These are phyloP conservation scores for Perca flavescens DNA, from an alignment of 2,113 vertebrate species.

Conservation along the genomic window DNA sequence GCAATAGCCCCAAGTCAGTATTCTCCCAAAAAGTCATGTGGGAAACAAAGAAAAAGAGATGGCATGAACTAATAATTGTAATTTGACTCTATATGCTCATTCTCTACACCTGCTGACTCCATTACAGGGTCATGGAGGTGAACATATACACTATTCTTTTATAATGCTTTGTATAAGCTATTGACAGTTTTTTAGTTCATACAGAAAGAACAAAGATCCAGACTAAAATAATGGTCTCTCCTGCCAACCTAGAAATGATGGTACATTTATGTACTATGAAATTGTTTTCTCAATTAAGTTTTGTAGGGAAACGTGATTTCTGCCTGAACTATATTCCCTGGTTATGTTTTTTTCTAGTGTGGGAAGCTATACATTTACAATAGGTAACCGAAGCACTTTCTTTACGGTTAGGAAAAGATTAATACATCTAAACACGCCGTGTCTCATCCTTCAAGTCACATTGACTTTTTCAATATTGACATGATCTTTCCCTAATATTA, in stretches of 20 bases:
- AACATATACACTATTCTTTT: background rate
- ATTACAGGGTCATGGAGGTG: conserved; percentile 18
- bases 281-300: background rate
- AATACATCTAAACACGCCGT: background rate
- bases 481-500: background rate
- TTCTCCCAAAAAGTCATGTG: background rate
- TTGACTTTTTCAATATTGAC: background rate
- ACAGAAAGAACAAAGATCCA: conserved; percentile 13
- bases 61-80: conserved; percentile 23
- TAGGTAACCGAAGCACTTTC: background rate
- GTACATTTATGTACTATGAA: background rate
- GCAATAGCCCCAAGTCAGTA: conserved; percentile 29
- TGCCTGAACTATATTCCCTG: background rate
- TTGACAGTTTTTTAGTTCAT: background rate
- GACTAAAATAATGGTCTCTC: background rate
- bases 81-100: conserved; percentile 18
- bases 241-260: background rate
- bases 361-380: no score
- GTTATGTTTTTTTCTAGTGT: background rate
- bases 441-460: background rate
- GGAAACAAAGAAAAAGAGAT: conserved; percentile 1
- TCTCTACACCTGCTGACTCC: conserved; percentile 30
- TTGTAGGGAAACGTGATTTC: background rate
- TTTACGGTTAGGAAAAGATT: background rate
- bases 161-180: conserved; percentile 2